Conservation (phyloP, 2,888 invertebrate genomes). For the Netelia virgata region DNA sequence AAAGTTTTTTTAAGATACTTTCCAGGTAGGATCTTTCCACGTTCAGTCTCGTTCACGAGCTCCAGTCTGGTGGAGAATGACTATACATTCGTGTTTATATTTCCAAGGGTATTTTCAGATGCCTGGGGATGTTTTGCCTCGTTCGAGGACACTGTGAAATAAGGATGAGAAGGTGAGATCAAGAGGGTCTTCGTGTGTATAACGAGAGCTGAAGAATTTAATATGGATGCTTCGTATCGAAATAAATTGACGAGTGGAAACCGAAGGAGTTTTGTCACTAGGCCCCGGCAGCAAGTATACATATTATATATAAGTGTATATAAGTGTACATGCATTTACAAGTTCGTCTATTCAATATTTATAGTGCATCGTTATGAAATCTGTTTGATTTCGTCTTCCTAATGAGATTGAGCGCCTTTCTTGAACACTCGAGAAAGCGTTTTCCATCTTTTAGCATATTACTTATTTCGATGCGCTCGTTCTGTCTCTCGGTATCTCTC, state of each 20-base stretch:
- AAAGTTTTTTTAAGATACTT: constrained; percentile 34
- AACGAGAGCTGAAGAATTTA: constrained; percentile 71
- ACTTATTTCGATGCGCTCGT: background rate
- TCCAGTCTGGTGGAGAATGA: background rate
- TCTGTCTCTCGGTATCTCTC: background rate
- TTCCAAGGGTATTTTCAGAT: constrained; percentile 5
- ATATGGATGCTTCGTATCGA: constrained; percentile 66
- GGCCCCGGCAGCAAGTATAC: background rate
- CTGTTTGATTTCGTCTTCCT: background rate
- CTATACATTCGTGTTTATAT: background rate
- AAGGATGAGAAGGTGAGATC: background rate
- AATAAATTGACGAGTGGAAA: constrained; percentile 70
- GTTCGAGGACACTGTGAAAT: constrained; percentile 19
- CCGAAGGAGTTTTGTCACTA: constrained; percentile 26
- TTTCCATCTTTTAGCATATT: background rate
- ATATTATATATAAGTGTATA: background rate
- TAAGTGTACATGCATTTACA: too few species aligned
- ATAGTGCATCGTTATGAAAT: too few species aligned
- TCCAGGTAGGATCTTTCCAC: constrained; percentile 20
- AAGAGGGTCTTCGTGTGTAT: constrained; percentile 55
- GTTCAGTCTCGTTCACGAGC: background rate
- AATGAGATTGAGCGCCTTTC: background rate
- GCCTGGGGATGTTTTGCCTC: background rate
- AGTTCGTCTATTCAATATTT: too few species aligned
- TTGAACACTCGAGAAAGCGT: background rate